phyloP scores from a whole-genome alignment of 2,888 invertebrate species.

The Nezara viridula region DNA sequence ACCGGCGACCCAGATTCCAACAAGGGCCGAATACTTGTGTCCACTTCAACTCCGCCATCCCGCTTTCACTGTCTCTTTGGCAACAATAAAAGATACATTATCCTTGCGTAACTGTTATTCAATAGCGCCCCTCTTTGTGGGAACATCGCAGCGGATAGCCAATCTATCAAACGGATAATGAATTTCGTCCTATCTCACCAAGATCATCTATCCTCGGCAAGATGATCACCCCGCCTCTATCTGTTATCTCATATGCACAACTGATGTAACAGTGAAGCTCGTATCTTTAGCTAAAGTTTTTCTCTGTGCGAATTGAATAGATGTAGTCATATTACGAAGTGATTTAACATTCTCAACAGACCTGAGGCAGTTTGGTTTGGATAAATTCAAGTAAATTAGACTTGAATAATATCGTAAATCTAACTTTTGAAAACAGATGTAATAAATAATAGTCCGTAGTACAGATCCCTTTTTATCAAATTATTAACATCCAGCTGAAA shows the following conservation, averaged over 20 bases:
- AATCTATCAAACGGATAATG: slow-evolving; percentile 24
- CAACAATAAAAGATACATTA: slow-evolving; percentile 30
- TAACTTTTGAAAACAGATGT: too few relatives aligned
- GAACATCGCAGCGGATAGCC: not conserved
- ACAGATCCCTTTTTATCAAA: too few relatives aligned
- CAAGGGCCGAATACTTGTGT: slow-evolving; percentile 38
- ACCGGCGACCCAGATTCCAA: slow-evolving; percentile 32
- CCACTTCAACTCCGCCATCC: not conserved
- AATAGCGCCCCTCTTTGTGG: slow-evolving; percentile 22
- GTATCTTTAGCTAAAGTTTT: not conserved
- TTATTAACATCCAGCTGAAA: too few relatives aligned
- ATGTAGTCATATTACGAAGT: too few relatives aligned
- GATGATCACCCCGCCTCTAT: not conserved
- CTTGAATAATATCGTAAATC: too few relatives aligned
- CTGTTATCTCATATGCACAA: not conserved
- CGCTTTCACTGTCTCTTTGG: slow-evolving; percentile 34
- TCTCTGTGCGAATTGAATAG: not conserved
- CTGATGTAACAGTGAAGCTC: not conserved
- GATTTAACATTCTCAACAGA: too few relatives aligned
- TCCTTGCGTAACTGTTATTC: slow-evolving; percentile 7
- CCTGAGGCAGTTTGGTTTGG: too few relatives aligned
- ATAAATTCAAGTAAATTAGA: too few relatives aligned
- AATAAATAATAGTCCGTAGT: too few relatives aligned
- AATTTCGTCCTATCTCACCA: not conserved
- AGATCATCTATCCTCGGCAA: not conserved